Conservation (phyloP, 2,797 vertebrate species). For the Artibeus jamaicensis region DNA sequence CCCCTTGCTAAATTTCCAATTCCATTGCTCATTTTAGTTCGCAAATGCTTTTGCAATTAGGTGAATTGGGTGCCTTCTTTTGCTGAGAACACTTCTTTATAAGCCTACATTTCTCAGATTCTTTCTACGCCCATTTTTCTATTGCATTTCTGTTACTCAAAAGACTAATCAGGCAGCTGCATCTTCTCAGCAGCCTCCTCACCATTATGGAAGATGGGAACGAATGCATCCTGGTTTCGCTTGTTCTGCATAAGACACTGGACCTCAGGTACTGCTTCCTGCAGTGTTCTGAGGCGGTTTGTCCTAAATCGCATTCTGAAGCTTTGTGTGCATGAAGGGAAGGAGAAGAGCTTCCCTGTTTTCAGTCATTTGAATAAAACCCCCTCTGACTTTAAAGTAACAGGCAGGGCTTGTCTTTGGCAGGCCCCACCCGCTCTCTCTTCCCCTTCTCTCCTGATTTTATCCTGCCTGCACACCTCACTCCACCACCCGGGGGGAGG, state of each 20-base stretch:
- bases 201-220: background rate
- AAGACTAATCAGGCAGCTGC: background rate
- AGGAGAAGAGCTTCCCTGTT: background rate
- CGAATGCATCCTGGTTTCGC: background rate
- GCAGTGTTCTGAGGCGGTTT: background rate
- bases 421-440: background rate
- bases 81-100: background rate
- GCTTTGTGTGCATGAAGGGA: background rate
- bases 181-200: background rate
- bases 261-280: background rate
- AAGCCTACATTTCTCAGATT: background rate
- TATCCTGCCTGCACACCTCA: background rate
- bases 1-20: constrained; percentile 3
- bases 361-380: background rate
- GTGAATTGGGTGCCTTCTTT: background rate
- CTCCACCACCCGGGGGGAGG: background rate
- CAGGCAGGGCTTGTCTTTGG: background rate
- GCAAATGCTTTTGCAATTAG: background rate
- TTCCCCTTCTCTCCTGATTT: background rate
- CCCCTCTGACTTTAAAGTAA: background rate
- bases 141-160: constrained; percentile 10
- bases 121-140: background rate
- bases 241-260: background rate
- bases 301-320: background rate
- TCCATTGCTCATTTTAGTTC: background rate